Evolutionary conservation across 2,113 vertebrate species (phyloP).

Genomic region (Scomber scombrus): DNA sequence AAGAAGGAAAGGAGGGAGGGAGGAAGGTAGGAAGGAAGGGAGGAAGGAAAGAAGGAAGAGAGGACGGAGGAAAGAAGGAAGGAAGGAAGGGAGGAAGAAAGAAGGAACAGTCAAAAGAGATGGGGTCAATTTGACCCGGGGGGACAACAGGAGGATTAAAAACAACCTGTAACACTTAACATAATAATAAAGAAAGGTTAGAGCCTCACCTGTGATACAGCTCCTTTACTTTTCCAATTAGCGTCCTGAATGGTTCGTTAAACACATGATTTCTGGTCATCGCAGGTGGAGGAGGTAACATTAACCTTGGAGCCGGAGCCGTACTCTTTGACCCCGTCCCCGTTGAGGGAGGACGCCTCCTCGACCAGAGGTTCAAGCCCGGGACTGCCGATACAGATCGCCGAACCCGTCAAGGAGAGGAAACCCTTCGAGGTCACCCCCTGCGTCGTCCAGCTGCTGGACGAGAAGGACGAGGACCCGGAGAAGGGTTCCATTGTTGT

Average conservation of each 20-base stretch:
- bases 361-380: conserved; percentile 73
- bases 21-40: too few species aligned
- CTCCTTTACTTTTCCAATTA: too few species aligned
- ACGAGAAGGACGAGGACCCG: conserved; percentile 90
- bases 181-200: not conserved
- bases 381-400: conserved; percentile 71
- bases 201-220: not conserved
- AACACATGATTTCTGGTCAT: not conserved
- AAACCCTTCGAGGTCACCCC: conserved; percentile 92
- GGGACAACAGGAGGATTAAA: too few species aligned
- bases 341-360: conserved; percentile 86
- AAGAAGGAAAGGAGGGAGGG: too few species aligned
- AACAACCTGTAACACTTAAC: too few species aligned
- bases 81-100: too few species aligned
- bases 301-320: conserved; percentile 92
- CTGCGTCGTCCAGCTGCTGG: conserved; percentile 90
- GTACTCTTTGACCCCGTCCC: conserved; percentile 81
- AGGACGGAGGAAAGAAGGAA: too few species aligned
- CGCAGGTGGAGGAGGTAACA: conserved; percentile 90
- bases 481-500: conserved; percentile 70
- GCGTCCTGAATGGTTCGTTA: fast-evolving
- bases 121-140: too few species aligned
- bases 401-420: conserved; percentile 79
- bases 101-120: too few species aligned
- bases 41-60: too few species aligned